Base-by-base conservation (phyloP, 2,113 vertebrate genomes). In the Perccottus glenii region DNA sequence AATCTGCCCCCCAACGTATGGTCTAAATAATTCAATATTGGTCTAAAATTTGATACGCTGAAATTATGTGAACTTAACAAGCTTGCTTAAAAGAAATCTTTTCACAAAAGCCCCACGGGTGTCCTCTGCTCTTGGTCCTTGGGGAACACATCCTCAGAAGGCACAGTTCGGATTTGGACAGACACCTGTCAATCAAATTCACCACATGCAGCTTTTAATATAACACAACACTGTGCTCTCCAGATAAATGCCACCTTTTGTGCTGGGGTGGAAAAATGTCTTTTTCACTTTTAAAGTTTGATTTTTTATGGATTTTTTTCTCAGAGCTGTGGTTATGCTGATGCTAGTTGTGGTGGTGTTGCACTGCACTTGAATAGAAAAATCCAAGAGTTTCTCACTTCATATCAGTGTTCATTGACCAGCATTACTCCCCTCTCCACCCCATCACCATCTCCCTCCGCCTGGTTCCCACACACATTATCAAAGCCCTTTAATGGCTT, bases 401-500 rank as follows among this genome's bases (percentile, higher is more conserved):
- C 47, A 45, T 84, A 65, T 85, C 75, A 86, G 78, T 77, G 74
- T 72, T 56, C 75, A 80, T 84, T 83, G 82, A 87, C 64, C 27
- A 60, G 81, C 75, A 64, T 70, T 73, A 70, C 78, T 81, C 78
- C 81, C 83, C 82, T 85, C 80, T 62, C 82, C 87, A 83, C 82
- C 82, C 80, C 73, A 71, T 84, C 84, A 76, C 81, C 88, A 81
- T 87, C 85, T 87, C 87, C 85, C 87, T 86, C 83, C 81, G 89
- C 91, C 91, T 88, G 90, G 93, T 93, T 93, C 91, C 92, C 93
- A 94, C 93, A 92, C 92, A 91, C 87, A 92, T 84, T 93, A 93
- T 93, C 92, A 94, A 94, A 93, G 90, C 84, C 85, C 91, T 91
- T 92, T 93, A 94, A 93, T 93, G 92, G 92, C 91, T 92, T 92